Conservation (phyloP, 2,888 invertebrate species). For the Caprella mutica region DNA sequence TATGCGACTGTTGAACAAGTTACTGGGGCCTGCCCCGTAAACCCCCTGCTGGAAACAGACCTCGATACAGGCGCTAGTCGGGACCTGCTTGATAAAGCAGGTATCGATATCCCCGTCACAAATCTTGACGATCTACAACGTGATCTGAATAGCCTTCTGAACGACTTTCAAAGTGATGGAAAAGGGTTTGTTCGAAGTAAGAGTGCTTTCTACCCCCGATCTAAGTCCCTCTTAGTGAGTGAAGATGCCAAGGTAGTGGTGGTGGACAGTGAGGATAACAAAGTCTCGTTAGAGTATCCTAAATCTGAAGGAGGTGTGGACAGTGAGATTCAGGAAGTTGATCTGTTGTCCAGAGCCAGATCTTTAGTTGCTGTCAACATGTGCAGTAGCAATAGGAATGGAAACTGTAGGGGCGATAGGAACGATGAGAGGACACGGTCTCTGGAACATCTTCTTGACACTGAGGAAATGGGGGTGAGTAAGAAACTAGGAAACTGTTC, state of each 20-base stretch:
- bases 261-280: neutral
- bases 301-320: neutral
- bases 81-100: neutral
- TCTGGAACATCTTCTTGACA: neutral
- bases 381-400: neutral
- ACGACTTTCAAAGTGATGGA: neutral
- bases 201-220: no score
- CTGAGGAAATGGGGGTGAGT: neutral
- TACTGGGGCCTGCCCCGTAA: no score
- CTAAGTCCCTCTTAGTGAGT: neutral
- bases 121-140: neutral
- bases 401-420: neutral
- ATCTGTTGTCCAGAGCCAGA: neutral
- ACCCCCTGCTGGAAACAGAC: neutral
- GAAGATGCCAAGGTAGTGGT: no score
- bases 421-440: neutral
- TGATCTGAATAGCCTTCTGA: neutral
- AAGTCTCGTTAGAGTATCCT: neutral
- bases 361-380: neutral
- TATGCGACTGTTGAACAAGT: no score
- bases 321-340: neutral
- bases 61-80: slow-evolving; percentile 11
- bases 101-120: neutral
- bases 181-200: no score
- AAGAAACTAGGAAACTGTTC: neutral